Conservation (phyloP, 2,797 vertebrate genomes). For the Menidia menidia region DNA sequence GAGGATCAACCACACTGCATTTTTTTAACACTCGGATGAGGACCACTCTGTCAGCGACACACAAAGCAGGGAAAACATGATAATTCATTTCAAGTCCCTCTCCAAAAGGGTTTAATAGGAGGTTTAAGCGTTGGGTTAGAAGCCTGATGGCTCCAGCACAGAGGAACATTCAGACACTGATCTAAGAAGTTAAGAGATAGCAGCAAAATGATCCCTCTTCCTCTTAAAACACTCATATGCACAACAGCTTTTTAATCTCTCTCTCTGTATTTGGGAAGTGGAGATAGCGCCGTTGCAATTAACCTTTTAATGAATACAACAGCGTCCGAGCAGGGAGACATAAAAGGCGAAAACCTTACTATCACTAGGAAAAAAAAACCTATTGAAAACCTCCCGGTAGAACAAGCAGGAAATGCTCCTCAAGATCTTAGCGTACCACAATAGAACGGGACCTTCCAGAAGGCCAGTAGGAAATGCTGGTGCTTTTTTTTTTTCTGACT, state of each 20-base stretch:
- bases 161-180: constrained; percentile 40
- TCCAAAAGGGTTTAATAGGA: constrained; percentile 71
- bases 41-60: constrained; percentile 32
- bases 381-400: constrained; percentile 17
- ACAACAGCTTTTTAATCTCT: constrained; percentile 52
- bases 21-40: constrained; percentile 20
- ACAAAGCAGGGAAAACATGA: constrained; percentile 40
- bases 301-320: constrained; percentile 66
- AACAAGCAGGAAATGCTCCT: constrained; percentile 58
- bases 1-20: background rate
- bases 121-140: constrained; percentile 55
- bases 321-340: constrained; percentile 24
- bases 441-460: constrained; percentile 48
- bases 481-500: constrained; percentile 49
- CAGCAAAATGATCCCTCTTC: constrained; percentile 42
- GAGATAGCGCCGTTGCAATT: constrained; percentile 62
- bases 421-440: constrained; percentile 53
- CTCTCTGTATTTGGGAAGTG: constrained; percentile 59
- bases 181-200: constrained; percentile 45
- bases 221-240: constrained; percentile 71
- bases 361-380: constrained; percentile 11
- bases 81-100: constrained; percentile 61
- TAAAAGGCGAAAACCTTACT: constrained; percentile 29
- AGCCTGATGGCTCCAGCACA: constrained; percentile 60
- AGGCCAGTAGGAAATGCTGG: constrained; percentile 49